Percentiles rank a stretch among this genome's conserved stretches.
These are phyloP conservation scores for Caenorhabditis virilis DNA, from an alignment of 2,888 invertebrate species.

Conservation along the genomic window DNA sequence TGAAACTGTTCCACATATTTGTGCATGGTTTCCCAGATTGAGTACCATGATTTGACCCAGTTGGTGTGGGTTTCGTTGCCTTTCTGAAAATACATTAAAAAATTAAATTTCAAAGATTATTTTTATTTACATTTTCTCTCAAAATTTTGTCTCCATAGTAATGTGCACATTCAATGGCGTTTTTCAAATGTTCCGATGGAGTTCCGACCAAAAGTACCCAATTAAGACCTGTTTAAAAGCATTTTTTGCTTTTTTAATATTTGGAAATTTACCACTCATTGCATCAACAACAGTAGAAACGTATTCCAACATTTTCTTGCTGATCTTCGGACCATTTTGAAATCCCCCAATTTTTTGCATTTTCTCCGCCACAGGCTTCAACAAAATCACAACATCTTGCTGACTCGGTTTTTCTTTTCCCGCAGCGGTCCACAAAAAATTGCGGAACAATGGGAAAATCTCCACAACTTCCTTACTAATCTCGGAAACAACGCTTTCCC, in stretches of 20 bases:
- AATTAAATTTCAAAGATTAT: no score
- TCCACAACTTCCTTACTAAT: background rate
- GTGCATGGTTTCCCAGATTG: constrained; percentile 83
- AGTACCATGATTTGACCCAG: constrained; percentile 91
- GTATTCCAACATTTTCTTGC: background rate
- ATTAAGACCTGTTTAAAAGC: background rate
- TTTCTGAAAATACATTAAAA: no score
- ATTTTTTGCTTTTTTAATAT: no score
- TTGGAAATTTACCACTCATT: background rate
- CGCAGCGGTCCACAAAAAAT: background rate
- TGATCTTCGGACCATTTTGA: no score
- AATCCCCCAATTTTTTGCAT: background rate
- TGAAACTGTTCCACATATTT: constrained; percentile 89
- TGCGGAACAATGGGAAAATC: no score
- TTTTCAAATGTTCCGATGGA: background rate
- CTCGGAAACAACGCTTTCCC: background rate
- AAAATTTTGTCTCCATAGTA: constrained; percentile 1
- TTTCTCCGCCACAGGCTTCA: background rate
- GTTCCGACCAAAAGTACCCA: background rate
- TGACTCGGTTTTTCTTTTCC: background rate
- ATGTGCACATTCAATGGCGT: background rate
- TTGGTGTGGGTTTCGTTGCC: no score
- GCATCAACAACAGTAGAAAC: background rate
- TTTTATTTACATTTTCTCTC: background rate
- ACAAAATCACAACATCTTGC: background rate